Conservation (phyloP, 2,113 vertebrate genomes). For the Danionella cerebrum region DNA sequence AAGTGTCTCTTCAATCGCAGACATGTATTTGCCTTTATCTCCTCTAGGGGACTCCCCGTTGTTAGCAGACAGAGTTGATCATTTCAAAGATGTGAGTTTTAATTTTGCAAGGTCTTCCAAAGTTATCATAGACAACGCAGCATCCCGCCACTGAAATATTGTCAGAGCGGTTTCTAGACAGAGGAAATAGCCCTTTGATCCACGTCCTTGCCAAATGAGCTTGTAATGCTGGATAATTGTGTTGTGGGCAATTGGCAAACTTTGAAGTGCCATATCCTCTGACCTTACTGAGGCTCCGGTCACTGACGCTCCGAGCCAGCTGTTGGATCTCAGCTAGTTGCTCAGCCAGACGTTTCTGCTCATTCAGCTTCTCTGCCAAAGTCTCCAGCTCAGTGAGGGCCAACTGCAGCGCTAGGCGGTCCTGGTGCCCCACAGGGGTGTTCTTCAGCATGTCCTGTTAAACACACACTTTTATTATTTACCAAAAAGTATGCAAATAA, state of each 20-base stretch:
- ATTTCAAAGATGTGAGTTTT: background rate
- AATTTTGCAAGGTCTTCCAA: background rate
- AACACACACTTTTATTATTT: background rate
- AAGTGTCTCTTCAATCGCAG: too few species aligned
- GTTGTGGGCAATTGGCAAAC: background rate
- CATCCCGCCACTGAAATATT: background rate
- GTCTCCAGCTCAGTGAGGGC: constrained; percentile 82
- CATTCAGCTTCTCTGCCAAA: constrained; percentile 76
- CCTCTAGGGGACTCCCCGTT: constrained; percentile 7
- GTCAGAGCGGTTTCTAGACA: background rate
- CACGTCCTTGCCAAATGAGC: background rate
- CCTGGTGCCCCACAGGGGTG: constrained; percentile 70
- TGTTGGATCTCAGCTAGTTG: constrained; percentile 79
- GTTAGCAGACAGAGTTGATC: background rate
- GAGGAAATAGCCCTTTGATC: background rate
- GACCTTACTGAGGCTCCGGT: constrained; percentile 78
- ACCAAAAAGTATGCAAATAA: too few species aligned
- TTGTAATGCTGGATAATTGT: background rate
- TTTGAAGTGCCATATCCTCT: background rate
- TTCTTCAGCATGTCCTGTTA: constrained; percentile 83
- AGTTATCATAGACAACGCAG: background rate
- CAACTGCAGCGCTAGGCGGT: constrained; percentile 75
- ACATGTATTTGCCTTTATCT: background rate
- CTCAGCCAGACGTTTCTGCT: constrained; percentile 79
- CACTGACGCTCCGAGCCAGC: constrained; percentile 71